Base-by-base conservation (phyloP, 2,113 vertebrate species). In the Macrotus californicus region DNA sequence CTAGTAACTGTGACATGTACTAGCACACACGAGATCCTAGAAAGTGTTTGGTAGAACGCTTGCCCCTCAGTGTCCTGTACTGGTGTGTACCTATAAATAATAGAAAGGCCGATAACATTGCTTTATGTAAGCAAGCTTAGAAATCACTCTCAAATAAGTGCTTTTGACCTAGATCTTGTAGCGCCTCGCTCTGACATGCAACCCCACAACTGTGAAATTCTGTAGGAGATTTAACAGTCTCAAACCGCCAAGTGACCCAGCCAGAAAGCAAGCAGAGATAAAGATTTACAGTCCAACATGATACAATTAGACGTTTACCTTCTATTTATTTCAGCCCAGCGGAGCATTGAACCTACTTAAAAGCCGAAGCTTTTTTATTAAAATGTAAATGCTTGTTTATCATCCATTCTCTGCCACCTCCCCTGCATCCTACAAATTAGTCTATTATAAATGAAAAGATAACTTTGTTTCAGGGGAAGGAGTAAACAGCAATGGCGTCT, bases 91-190 rank as follows among this genome's bases (percentile, higher is more conserved):
- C 97, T 97, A 98, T 98, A 98, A 98, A 98, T 98, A 98, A 98
- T 98, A 98, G 98, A 98, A 91, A 97, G 95, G 97, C 96, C 97
- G 98, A 98, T 98, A 98, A 98, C 97, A 98, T 94, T 96, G 97
- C 97, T 98, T 98, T 98, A 98, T 98, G 98, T 98, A 98, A 99
- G 98, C 98, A 98, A 98, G 98, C 98, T 98, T 98, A 98, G 97
- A 98, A 98, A 98, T 98, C 98, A 98, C 89, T 79, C 97, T 98
- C 98, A 98, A 98, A 98, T 98, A 98, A 98, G 98, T 98, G 98
- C 97, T 98, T 98, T 98, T 99, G 98, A 98, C 98, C 98, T 98
- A 98, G 98, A 98, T 98, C 98, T 98, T 98, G 98, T 98, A 98
- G 98, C 39, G 83, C 97, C 98, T 98, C 97, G 69, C 97, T 98